Evolutionary conservation across 2,888 invertebrate genomes (phyloP).

Genomic region (Nemoura dubitans): DNA sequence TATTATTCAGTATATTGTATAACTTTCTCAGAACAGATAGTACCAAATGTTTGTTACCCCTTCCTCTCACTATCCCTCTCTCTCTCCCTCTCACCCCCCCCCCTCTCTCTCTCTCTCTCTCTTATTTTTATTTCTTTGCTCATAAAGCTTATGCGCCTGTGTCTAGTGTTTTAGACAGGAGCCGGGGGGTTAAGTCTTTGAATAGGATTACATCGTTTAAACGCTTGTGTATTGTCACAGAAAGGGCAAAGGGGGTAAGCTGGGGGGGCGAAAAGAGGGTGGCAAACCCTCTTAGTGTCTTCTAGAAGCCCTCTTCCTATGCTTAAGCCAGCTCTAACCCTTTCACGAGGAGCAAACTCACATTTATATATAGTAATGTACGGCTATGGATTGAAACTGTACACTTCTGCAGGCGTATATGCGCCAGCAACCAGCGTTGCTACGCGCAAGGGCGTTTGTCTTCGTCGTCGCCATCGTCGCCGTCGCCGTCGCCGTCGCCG

Average conservation of each 20-base stretch:
- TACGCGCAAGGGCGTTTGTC: background rate
- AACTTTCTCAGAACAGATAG: slow-evolving; percentile 34
- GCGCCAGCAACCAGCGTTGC: background rate
- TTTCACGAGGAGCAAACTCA: slow-evolving; percentile 50
- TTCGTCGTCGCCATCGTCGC: background rate
- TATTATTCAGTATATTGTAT: background rate
- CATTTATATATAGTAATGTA: slow-evolving; percentile 50
- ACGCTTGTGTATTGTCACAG: slow-evolving; percentile 52
- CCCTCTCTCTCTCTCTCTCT: slow-evolving; percentile 28
- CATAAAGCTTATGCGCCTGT: slow-evolving; percentile 44
- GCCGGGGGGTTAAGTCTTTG: slow-evolving; percentile 46
- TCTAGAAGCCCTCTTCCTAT: slow-evolving; percentile 44
- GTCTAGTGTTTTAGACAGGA: slow-evolving; percentile 46
- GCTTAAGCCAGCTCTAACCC: slow-evolving; percentile 43
- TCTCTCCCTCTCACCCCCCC: background rate
- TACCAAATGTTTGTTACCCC: slow-evolving; percentile 36
- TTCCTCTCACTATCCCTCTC: background rate
- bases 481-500: background rate
- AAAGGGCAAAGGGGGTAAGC: slow-evolving; percentile 42
- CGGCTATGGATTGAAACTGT: slow-evolving; percentile 42
- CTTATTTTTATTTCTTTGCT: slow-evolving; percentile 49
- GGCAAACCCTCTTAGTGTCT: slow-evolving; percentile 50
- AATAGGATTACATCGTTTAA: slow-evolving; percentile 53
- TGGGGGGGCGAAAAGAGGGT: slow-evolving; percentile 34
- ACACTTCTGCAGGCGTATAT: slow-evolving; percentile 18